Conservation (phyloP, 2,888 invertebrate species). For the Vannuccia rotundouncinata region DNA sequence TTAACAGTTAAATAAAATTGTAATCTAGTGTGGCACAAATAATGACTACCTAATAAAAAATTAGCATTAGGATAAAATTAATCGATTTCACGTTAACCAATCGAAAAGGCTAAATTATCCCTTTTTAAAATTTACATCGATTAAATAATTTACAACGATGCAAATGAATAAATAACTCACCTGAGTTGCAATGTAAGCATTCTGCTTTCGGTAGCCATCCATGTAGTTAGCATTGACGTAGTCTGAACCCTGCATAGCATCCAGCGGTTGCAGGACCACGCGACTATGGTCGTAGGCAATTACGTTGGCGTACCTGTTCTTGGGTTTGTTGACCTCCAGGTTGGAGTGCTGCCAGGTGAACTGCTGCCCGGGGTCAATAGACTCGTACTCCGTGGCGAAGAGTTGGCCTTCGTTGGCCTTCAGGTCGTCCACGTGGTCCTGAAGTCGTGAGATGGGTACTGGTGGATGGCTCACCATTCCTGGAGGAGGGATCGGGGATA, state of each 20-base stretch:
- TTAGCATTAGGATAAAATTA: too few relatives aligned
- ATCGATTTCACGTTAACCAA: too few relatives aligned
- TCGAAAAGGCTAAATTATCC: too few relatives aligned
- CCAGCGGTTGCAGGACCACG: slow-evolving; percentile 75
- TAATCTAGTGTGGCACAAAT: too few relatives aligned
- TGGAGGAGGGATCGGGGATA: slow-evolving; percentile 22
- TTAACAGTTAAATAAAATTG: too few relatives aligned
- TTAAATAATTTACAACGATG: too few relatives aligned
- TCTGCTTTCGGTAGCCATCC: slow-evolving; percentile 94
- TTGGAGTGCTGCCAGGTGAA: slow-evolving; percentile 86
- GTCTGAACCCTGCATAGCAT: slow-evolving; percentile 81
- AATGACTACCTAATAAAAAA: too few relatives aligned
- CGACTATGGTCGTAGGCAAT: slow-evolving; percentile 97
- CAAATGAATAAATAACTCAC: slow-evolving; percentile 49
- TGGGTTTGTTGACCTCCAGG: slow-evolving; percentile 92
- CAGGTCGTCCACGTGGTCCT: slow-evolving; percentile 29
- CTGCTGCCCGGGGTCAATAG: slow-evolving; percentile 39
- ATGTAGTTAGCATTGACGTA: slow-evolving; percentile 99
- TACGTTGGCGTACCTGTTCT: slow-evolving; percentile 97
- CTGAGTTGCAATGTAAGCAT: slow-evolving; percentile 94
- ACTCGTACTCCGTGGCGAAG: slow-evolving; percentile 37
- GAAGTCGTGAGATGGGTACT: slow-evolving; percentile 32
- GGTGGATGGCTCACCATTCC: slow-evolving; percentile 35
- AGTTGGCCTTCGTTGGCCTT: slow-evolving; percentile 32
- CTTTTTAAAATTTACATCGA: too few relatives aligned